phyloP scores from a whole-genome alignment of 37 sponge, comb jelly and placozoan genomes.

The Oscarella lobularis region DNA sequence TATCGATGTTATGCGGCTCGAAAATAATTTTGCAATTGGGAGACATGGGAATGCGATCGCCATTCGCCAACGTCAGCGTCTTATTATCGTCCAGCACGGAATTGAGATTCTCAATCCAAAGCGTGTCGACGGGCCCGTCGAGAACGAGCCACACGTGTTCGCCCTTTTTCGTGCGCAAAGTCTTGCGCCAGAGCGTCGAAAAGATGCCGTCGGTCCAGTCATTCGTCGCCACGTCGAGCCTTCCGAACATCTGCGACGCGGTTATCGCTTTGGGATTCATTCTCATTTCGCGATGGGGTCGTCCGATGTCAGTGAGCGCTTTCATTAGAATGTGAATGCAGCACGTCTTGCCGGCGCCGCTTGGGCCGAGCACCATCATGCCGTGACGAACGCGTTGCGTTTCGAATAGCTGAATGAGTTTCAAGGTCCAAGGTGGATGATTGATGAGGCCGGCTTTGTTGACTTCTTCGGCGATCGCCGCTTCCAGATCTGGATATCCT shows the following conservation, averaged over 20 bases:
- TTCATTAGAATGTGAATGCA: conserved; percentile 85
- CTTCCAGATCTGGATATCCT: conserved; percentile 93
- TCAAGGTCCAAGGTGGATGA: conserved; percentile 90
- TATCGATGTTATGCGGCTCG: conserved; percentile 98
- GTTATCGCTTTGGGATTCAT: conserved; percentile 99
- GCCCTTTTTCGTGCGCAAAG: conserved; percentile 84
- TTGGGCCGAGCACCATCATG: conserved; percentile 97
- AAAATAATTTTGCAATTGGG: conserved; percentile 91
- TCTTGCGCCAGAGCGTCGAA: conserved; percentile 94
- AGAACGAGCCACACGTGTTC: conserved; percentile 91
- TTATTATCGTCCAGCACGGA: conserved; percentile 98
- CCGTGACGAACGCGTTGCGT: conserved; percentile 96
- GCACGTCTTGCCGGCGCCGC: conserved; percentile 81
- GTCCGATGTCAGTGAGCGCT: conserved; percentile 81
- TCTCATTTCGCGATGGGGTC: conserved; percentile 90
- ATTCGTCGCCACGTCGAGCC: conserved; percentile 91
- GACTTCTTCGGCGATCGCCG: conserved; percentile 58
- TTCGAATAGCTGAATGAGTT: conserved; percentile 94
- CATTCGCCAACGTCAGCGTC: conserved; percentile 93
- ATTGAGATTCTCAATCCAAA: conserved; percentile 99
- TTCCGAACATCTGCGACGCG: conserved; percentile 97
- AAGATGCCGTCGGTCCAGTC: conserved; percentile 99
- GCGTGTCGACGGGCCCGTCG: conserved; percentile 98
- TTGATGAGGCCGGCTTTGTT: conserved; percentile 55
- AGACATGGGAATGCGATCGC: conserved; percentile 94